These are phyloP conservation scores for Aphelinus atriplicis DNA, from an alignment of 1,140 invertebrate genomes.

Conservation along the genomic window DNA sequence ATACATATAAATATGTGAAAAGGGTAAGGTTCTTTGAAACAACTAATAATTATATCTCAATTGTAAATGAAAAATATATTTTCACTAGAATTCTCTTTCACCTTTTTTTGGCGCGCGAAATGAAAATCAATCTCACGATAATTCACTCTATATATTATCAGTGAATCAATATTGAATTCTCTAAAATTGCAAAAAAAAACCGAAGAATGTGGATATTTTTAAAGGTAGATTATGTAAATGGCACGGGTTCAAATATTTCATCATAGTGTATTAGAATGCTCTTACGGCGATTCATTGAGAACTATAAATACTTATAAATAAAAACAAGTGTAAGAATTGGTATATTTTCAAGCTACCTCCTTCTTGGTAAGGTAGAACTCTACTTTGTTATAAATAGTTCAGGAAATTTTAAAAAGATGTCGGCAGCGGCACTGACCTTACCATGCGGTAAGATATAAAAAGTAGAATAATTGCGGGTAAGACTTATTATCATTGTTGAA, in stretches of 20 bases:
- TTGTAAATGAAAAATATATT: no score
- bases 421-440: neutral
- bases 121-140: neutral
- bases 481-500: no score
- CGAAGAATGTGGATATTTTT: constrained; percentile 19
- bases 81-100: no score
- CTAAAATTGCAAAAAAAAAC: no score
- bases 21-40: no score
- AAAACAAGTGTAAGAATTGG: constrained; percentile 17
- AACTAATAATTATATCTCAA: no score
- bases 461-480: no score
- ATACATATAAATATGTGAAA: no score
- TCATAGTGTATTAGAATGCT: constrained; percentile 19
- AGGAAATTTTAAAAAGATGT: constrained; percentile 9
- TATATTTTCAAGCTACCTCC: neutral
- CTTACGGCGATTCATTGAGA: constrained; percentile 26
- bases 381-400: neutral
- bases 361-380: constrained; percentile 23
- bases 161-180: no score
- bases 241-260: constrained; percentile 36
- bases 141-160: no score
- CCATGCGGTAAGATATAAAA: no score
- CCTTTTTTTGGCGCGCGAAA: neutral
- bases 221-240: constrained; percentile 38
- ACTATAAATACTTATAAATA: constrained; percentile 36